A percentile compares a stretch with the other conserved stretches of the same genome.
Conservation (phyloP, 1,140 invertebrate species). For the Sinella curviseta region DNA sequence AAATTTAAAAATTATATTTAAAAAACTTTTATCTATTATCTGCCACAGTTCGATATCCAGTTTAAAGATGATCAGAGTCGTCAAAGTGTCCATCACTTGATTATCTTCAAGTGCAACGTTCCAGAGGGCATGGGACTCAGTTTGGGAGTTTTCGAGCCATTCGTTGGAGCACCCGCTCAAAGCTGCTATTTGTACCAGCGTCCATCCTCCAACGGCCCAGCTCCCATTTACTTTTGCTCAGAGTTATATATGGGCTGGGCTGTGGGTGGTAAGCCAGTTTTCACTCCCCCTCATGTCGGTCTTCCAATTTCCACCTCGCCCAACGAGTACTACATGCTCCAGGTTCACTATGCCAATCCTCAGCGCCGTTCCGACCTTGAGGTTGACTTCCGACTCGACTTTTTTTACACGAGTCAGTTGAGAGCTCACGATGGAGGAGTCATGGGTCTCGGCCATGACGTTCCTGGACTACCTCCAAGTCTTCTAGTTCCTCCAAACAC, state of each 20-base stretch:
- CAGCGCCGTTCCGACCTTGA: neutral
- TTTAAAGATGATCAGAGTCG: neutral
- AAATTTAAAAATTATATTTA: no score
- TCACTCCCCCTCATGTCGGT: neutral
- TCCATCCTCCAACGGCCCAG: neutral
- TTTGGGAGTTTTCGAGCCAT: constrained; percentile 16
- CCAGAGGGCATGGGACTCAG: neutral
- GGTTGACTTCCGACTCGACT: neutral
- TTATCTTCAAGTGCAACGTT: neutral
- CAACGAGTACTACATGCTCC: no score
- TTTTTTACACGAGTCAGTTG: neutral
- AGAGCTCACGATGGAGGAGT: neutral
- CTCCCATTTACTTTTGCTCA: neutral
- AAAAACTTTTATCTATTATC: no score
- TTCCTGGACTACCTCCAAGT: neutral
- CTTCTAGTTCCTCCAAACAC: neutral
- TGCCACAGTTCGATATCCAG: neutral
- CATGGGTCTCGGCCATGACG: neutral
- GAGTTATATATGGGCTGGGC: neutral
- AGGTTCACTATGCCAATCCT: constrained; percentile 1
- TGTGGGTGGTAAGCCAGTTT: neutral
- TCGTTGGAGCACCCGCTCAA: neutral
- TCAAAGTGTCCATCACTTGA: constrained; percentile 15
- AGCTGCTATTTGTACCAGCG: no score
- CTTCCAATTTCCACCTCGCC: neutral